Percentiles rank a stretch among this genome's conserved stretches.
Evolutionary conservation across 1,140 invertebrate species (phyloP).

Genomic region (Pachyrhynchus sulphureomaculatus): DNA sequence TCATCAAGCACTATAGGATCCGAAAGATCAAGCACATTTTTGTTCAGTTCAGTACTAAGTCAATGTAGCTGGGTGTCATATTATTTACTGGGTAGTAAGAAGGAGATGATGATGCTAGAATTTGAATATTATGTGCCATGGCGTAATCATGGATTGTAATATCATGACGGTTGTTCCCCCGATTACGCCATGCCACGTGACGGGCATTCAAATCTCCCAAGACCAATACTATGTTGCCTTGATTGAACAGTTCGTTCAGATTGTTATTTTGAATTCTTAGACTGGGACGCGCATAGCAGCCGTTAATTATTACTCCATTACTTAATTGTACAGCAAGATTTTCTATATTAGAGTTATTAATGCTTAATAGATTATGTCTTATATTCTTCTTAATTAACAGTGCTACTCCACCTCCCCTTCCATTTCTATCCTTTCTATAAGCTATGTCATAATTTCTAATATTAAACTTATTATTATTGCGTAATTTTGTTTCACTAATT

Average conservation of each 20-base stretch:
- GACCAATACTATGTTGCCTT: neutral
- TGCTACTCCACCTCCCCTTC: too few species aligned
- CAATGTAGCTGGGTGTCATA: neutral
- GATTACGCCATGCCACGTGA: neutral
- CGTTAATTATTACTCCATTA: neutral
- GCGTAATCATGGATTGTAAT: neutral
- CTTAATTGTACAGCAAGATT: too few species aligned
- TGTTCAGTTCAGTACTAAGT: slow-evolving; percentile 1
- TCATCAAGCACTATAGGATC: neutral
- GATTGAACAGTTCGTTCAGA: neutral
- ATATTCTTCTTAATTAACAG: too few species aligned
- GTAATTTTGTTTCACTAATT: too few species aligned
- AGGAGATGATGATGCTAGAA: neutral
- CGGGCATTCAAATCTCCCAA: slow-evolving; percentile 7
- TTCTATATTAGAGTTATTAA: too few species aligned
- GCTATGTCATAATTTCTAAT: too few species aligned
- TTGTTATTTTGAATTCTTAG: neutral
- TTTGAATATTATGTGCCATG: neutral
- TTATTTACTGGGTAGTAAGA: neutral
- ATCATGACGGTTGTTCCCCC: neutral
- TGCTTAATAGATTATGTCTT: too few species aligned
- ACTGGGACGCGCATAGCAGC: neutral
- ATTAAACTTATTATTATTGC: too few species aligned
- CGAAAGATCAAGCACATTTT: neutral
- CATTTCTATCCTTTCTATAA: too few species aligned